phyloP scores from a whole-genome alignment of 1,140 invertebrate genomes.

The Eubasilissa regina region DNA sequence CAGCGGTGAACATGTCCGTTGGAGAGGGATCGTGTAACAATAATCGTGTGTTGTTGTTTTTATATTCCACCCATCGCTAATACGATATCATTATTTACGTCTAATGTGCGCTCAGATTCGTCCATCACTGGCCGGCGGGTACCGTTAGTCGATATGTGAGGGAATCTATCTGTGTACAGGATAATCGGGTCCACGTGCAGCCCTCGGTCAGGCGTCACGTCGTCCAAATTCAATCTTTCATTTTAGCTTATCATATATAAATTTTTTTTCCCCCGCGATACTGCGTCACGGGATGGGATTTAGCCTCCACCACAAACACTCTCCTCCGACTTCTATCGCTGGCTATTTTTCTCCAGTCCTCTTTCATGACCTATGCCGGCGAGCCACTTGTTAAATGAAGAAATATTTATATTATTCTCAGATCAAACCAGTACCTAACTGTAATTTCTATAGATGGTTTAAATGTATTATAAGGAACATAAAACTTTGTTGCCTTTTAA shows the following conservation, averaged over 20 bases:
- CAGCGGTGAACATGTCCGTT: neutral
- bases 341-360: too few relatives aligned
- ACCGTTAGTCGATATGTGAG: constrained; percentile 13
- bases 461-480: too few relatives aligned
- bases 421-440: too few relatives aligned
- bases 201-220: neutral
- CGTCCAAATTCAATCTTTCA: neutral
- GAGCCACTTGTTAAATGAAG: too few relatives aligned
- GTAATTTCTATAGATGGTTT: too few relatives aligned
- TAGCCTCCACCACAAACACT: too few relatives aligned
- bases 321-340: too few relatives aligned
- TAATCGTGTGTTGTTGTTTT: constrained; percentile 38
- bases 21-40: constrained; percentile 26
- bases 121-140: constrained; percentile 10
- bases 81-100: constrained; percentile 43
- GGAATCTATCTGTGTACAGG: constrained; percentile 4
- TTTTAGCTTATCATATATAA: neutral
- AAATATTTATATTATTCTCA: too few relatives aligned
- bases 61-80: constrained; percentile 26
- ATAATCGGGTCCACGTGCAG: neutral
- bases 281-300: too few relatives aligned
- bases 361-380: too few relatives aligned
- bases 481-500: too few relatives aligned
- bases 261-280: too few relatives aligned
- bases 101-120: constrained; percentile 19